phyloP scores from a whole-genome alignment of 35 echinoderm and acorn worm species.

The Lytechinus pictus region DNA sequence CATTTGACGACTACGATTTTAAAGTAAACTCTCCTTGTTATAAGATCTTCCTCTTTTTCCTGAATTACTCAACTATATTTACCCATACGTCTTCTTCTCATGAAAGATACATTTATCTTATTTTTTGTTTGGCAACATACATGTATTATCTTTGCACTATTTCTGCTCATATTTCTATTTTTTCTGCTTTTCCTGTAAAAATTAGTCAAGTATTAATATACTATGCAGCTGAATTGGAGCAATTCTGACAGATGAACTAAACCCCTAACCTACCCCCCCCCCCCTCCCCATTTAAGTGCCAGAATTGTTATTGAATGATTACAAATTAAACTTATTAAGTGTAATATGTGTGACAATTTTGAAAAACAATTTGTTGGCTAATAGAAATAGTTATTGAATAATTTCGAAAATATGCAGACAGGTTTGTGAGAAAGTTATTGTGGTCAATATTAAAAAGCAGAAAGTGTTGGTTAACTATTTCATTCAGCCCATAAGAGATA shows the following conservation, averaged over 20 bases:
- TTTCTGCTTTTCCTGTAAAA: not conserved
- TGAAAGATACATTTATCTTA: not conserved
- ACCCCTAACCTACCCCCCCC: not conserved
- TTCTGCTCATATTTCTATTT: not conserved
- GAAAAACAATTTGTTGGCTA: not conserved
- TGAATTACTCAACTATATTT: too few relatives aligned
- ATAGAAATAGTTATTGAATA: not conserved
- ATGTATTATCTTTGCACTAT: not conserved
- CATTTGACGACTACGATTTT: too few relatives aligned
- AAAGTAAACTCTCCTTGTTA: too few relatives aligned
- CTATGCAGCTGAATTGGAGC: not conserved
- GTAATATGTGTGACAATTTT: too few relatives aligned
- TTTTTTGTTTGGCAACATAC: not conserved
- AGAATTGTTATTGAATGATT: not conserved
- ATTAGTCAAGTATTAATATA: not conserved
- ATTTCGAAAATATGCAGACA: not conserved
- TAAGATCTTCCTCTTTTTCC: too few relatives aligned
- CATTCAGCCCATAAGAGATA: too few relatives aligned
- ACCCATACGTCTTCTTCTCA: too few relatives aligned
- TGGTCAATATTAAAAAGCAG: not conserved
- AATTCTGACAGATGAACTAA: not conserved
- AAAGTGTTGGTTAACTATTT: not conserved
- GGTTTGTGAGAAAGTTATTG: not conserved
- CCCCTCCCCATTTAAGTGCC: not conserved
- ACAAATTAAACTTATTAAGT: not conserved